Percentiles rank a stretch among this genome's conserved stretches.
These are phyloP conservation scores for Corythornis leucogaster DNA, from an alignment of 2,797 vertebrate species.

Conservation along the genomic window DNA sequence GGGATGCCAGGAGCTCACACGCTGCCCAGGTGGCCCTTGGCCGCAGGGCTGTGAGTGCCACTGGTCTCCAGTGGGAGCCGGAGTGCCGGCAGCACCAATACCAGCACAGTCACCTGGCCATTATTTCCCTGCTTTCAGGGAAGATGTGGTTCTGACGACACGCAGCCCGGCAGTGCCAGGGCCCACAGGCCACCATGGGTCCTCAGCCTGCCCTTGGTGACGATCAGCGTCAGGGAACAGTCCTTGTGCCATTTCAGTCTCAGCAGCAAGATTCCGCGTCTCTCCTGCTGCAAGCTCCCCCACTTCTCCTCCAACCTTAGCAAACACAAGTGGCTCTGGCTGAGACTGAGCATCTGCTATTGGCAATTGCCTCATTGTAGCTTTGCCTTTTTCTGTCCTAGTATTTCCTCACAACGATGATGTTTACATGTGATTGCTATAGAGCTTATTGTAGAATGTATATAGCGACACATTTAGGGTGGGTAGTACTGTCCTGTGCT, in stretches of 20 bases:
- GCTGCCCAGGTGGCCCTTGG: neutral
- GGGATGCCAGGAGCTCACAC: neutral
- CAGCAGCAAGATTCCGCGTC: neutral
- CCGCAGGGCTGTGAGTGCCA: neutral
- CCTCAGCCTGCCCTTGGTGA: neutral
- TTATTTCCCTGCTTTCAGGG: neutral
- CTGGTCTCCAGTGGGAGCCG: neutral
- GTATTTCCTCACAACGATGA: slow-evolving; percentile 81
- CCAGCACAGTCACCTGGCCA: slow-evolving; percentile 13
- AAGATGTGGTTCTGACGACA: neutral
- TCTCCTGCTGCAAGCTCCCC: neutral
- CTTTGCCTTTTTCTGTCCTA: slow-evolving; percentile 83
- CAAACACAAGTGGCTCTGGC: slow-evolving; percentile 39
- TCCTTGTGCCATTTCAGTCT: neutral
- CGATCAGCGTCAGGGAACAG: neutral
- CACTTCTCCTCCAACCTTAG: slow-evolving; percentile 25
- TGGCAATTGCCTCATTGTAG: slow-evolving; percentile 83
- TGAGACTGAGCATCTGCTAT: slow-evolving; percentile 75
- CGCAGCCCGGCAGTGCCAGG: neutral
- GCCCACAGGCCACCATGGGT: neutral
- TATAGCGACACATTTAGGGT: slow-evolving; percentile 76
- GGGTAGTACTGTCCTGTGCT: slow-evolving; percentile 79
- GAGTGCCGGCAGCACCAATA: neutral
- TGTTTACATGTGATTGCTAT: slow-evolving; percentile 86
- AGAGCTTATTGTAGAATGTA: slow-evolving; percentile 80